Evolutionary conservation across 2,113 vertebrate species (phyloP).

Genomic region (Raja brachyura): DNA sequence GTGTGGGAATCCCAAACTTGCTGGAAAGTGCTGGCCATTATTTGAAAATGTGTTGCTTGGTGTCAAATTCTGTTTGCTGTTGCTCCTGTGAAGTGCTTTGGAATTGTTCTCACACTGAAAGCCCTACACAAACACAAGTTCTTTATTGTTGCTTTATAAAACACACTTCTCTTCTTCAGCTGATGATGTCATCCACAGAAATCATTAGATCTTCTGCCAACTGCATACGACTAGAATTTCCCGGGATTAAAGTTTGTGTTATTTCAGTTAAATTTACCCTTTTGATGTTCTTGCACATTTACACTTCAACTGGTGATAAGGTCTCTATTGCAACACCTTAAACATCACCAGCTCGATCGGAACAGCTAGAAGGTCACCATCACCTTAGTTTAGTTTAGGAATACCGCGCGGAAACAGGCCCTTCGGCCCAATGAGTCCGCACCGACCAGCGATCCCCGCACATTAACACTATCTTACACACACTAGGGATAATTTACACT

Average conservation of each 20-base stretch:
- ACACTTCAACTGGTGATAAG: background rate
- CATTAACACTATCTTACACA: too few species aligned
- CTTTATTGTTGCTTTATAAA: background rate
- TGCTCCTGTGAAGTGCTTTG: background rate
- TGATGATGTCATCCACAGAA: background rate
- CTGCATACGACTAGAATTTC: background rate
- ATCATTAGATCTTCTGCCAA: background rate
- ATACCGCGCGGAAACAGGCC: too few species aligned
- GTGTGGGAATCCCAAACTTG: too few species aligned
- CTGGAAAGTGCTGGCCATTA: too few species aligned
- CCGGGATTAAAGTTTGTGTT: background rate
- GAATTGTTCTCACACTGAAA: background rate
- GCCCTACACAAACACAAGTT: background rate
- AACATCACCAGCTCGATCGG: background rate
- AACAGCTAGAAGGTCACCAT: background rate
- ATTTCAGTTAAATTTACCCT: background rate
- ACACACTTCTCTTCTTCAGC: background rate
- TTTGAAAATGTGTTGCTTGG: too few species aligned
- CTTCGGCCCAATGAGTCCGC: too few species aligned
- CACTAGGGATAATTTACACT: too few species aligned
- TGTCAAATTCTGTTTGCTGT: background rate
- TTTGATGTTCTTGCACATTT: background rate
- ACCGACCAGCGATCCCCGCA: too few species aligned
- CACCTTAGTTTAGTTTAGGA: too few species aligned
- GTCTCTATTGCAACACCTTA: background rate